Base-by-base conservation (phyloP, 2,113 vertebrate species). In the Aphyosemion australe region DNA sequence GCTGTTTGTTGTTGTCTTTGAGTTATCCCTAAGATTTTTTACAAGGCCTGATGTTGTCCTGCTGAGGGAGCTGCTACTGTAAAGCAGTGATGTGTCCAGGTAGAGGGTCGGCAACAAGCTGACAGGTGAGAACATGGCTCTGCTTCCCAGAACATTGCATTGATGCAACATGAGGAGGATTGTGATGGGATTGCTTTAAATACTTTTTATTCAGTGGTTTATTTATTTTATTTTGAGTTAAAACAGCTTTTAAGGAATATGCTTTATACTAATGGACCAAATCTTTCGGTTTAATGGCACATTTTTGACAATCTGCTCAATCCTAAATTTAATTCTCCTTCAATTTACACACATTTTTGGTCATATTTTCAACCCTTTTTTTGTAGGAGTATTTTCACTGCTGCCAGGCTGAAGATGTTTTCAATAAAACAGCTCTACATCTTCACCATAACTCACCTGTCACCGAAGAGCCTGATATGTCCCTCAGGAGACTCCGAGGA, bases 371-470 rank as follows among this genome's bases (percentile, higher is more conserved):
- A 9, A 46, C 8, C 6, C 8, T n/a, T 46, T 46, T 46, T 46
- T 15, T 46, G 16, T 46, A 16, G 15, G 6, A 46, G 16, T 7
- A 46, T 5, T 46, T 6, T 46, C 45, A 46, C 45, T 46, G 45
- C 45, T 46, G 45, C 6, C 45, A 46, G 16, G 45, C 6, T n/a
- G n/a, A 46, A 46, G 45, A 46, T 16, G 16, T 15, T 8, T 46
- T 46, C 45, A 46, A 8, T n/a, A 16, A n/a, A 46, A n/a, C 45
- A n/a, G 45, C 45, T 45, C 42, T 15, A 45, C 42, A 45, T 45
- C 42, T 46, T 46, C 45, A 46, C 15, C 45, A 46, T 46, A 46
- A 46, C 45, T 46, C 45, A 46, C 45, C 45, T 46, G 45, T 46
- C 45, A 16, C 45, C 16, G 45, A n/a, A 46, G 45, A 46, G 45